A percentile compares a stretch with the other conserved stretches of the same genome.
Conservation (phyloP, 2,113 vertebrate species). For the Phaetusa simplex region DNA sequence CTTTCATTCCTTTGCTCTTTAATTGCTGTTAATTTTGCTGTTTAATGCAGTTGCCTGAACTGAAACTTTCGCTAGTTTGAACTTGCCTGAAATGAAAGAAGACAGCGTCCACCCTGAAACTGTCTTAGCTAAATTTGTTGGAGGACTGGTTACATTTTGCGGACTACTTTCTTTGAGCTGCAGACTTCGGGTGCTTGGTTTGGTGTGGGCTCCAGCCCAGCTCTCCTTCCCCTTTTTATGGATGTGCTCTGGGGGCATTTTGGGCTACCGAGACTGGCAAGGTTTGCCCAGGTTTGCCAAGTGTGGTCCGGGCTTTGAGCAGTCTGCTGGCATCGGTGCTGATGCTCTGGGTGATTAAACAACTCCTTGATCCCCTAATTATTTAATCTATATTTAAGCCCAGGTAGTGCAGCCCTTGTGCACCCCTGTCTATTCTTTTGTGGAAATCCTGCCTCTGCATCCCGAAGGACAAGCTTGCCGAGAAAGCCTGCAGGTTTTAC, state of each 20-base stretch:
- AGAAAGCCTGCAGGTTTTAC: not conserved
- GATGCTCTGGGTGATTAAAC: not conserved
- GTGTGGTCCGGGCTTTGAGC: not conserved
- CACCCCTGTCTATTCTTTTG: not conserved
- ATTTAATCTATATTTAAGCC: not conserved
- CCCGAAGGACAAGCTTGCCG: not conserved
- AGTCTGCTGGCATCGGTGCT: not conserved
- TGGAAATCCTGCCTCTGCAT: not conserved
- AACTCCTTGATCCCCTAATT: not conserved
- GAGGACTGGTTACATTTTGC: not conserved
- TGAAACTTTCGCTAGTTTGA: not conserved
- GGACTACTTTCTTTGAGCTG: not conserved
- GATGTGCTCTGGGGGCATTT: not conserved
- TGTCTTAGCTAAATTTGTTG: not conserved
- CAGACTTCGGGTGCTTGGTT: not conserved
- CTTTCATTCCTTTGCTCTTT: not conserved
- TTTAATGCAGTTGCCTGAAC: not conserved
- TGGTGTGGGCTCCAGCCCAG: not conserved
- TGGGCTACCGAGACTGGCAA: not conserved
- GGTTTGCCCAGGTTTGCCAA: not conserved
- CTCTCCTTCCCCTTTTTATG: not conserved
- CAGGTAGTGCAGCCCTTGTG: not conserved
- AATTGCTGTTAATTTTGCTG: not conserved
- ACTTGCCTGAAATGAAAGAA: slow-evolving; percentile 2
- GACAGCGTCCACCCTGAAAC: not conserved